Base-by-base conservation (phyloP, 1,140 invertebrate species). In the Glomeris maerens region DNA sequence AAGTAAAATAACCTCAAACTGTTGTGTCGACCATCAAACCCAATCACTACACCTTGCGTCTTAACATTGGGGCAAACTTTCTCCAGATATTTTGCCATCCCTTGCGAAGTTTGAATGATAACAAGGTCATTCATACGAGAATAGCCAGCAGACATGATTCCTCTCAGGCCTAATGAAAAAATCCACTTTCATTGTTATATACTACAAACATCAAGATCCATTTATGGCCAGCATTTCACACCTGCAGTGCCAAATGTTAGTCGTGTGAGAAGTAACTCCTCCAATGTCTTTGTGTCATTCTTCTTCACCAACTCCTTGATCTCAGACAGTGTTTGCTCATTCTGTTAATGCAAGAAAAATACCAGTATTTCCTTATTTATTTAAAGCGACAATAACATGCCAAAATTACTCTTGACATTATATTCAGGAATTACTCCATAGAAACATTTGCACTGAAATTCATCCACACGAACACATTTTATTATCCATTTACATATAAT, bases 71-170 rank as follows among this genome's bases (percentile, higher is more conserved):
- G 57, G 4, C 65, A 55, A 41, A 65, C 63, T 45, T 75, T 66
- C 49, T 78, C 63, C 25, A 96, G 60, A 67, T 94, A 90, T 47
- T 80, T 77, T 28, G 79, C 77, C 41, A 99, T 66, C 3, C 94
- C 95, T 77, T 97, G 93, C 2, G 82, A 81, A 20, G 94, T 90
- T 72, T 99, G 96, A 42, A 98, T 78, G 26, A 99, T 83, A 0
- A 97, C 93, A 25, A 99, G 72, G 69, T 99, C 93, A 71, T 99
- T 99, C 84, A 99, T 93, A 49, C 81, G 80, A 57, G 76, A 77
- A 62, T 84, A 96, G 0, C 95, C 96, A 31, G 89, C 79, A 17
- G 79, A 84, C 93, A 98, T 98, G 53, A 72, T 70, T 0, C 86
- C 87, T 52, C 96, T 74, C 4, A 98, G 69, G 1, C 94, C 74